A percentile compares a stretch with the other conserved stretches of the same genome.
Conservation (phyloP, 2,797 vertebrate genomes). For the Valencia hispanica region DNA sequence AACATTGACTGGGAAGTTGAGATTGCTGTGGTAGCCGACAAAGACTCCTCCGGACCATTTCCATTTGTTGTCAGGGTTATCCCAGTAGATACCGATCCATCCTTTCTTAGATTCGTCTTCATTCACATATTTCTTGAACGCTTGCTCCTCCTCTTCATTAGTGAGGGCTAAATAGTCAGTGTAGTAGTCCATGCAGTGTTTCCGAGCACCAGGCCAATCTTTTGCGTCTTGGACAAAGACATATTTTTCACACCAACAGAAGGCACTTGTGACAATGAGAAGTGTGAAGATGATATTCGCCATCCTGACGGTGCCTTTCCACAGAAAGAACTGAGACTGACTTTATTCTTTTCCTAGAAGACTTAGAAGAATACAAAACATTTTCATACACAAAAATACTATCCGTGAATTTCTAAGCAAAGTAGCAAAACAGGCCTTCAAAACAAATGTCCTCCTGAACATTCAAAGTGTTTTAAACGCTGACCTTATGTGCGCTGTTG, state of each 20-base stretch:
- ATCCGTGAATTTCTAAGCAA: neutral
- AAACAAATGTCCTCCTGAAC: neutral
- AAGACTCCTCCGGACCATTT: conserved; percentile 25
- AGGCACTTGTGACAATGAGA: neutral
- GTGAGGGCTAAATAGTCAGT: conserved; percentile 34
- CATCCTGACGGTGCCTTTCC: conserved; percentile 12
- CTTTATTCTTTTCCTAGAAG: neutral
- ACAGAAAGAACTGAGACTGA: neutral
- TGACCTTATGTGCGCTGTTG: neutral
- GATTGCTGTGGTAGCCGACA: neutral
- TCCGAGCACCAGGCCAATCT: neutral
- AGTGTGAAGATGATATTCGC: neutral
- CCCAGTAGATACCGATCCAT: conserved; percentile 46
- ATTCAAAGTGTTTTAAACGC: conserved; percentile 5
- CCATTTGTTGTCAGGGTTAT: neutral
- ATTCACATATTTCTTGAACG: neutral
- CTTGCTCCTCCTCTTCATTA: neutral
- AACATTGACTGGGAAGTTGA: neutral
- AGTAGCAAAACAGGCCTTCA: neutral
- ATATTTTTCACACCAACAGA: conserved; percentile 12
- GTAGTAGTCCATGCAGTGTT: neutral
- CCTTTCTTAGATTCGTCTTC: accelerated
- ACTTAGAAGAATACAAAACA: neutral
- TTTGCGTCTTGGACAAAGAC: accelerated
- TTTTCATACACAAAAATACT: conserved; percentile 3